Evolutionary conservation across 2,113 vertebrate species (phyloP), one percentile per base, ranked within the genome.

Genomic region (Urocolius indicus): DNA sequence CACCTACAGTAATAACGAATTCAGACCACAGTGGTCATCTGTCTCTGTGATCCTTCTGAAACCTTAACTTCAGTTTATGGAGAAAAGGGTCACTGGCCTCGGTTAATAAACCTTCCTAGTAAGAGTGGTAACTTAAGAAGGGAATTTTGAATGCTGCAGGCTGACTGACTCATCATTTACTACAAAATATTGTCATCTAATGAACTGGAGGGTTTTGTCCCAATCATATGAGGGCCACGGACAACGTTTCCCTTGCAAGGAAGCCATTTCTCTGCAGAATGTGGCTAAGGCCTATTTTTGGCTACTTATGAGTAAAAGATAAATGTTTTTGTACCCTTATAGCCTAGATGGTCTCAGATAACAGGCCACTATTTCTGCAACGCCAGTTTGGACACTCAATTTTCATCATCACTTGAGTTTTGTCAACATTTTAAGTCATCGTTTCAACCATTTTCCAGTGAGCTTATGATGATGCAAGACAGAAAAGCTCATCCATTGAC

Each of bases 201-300:
- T 59, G 58, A 73, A 57, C 32, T 46, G 4, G 0, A 20, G 5
- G 10, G 8, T 9, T 32, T 55, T 69, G 23, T 45, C 41, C 54
- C 0, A 6, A 57, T 13, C 2, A 0, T 10, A 38, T 18, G 30
- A 80, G 30, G 45, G 10, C 30, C 34, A 24, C 1, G 9, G n/a
- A 73, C 22, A 68, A 32, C 1, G 4, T 27, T 57, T 72, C 67
- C 55, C 26, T 58, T 51, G 32, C 12, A 23, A 52, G 22, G 29
- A 72, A 67, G 29, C 29, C 29, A 15, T 26, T 43, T 46, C n/a
- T 81, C 41, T 43, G 30, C 22, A 30, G 59, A 63, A 73, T 8
- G 17, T 27, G 52, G 26, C 34, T 34, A 65, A 65, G 66, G 13
- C 52, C 49, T 62, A 19, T 18, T 82, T 73, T 81, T 11, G n/a